phyloP scores from a whole-genome alignment of 2,113 vertebrate genomes.

The Anoplopoma fimbria region DNA sequence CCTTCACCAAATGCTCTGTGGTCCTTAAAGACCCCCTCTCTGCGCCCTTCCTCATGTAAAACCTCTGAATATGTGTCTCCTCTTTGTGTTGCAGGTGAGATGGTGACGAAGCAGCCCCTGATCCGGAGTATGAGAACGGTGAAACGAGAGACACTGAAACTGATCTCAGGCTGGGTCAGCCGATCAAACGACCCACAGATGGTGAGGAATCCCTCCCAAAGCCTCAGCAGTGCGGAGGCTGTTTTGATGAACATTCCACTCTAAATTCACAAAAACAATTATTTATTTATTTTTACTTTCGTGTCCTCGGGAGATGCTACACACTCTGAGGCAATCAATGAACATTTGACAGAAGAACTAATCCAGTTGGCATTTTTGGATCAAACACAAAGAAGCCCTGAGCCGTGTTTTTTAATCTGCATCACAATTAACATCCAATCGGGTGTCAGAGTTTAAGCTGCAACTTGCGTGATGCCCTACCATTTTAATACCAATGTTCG shows the following conservation, averaged over 20 bases:
- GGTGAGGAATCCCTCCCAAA: constrained; percentile 83
- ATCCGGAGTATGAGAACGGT: constrained; percentile 99
- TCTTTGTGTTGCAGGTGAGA: constrained; percentile 88
- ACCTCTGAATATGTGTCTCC: background rate
- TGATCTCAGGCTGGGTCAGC: constrained; percentile 99
- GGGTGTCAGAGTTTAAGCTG: background rate
- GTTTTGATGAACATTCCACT: background rate
- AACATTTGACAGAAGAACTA: constrained; percentile 17
- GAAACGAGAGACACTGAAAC: constrained; percentile 97
- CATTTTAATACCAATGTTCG: too few relatives aligned
- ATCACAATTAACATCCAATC: constrained; percentile 12
- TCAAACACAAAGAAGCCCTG: constrained; percentile 34
- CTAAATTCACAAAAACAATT: background rate
- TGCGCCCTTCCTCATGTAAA: background rate
- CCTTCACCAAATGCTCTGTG: background rate
- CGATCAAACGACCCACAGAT: constrained; percentile 98
- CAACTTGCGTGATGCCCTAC: too few relatives aligned
- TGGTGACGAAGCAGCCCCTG: constrained; percentile 98
- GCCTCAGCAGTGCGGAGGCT: background rate
- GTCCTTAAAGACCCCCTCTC: background rate
- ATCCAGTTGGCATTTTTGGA: constrained; percentile 58
- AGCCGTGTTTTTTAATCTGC: constrained; percentile 28
- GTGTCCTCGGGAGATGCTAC: constrained; percentile 11
- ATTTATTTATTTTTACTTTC: constrained; percentile 7
- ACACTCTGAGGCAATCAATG: constrained; percentile 13